Percentiles rank a stretch among this genome's conserved stretches.
Evolutionary conservation across 2,797 vertebrate species (phyloP).

Genomic region (Bucorvus abyssinicus): DNA sequence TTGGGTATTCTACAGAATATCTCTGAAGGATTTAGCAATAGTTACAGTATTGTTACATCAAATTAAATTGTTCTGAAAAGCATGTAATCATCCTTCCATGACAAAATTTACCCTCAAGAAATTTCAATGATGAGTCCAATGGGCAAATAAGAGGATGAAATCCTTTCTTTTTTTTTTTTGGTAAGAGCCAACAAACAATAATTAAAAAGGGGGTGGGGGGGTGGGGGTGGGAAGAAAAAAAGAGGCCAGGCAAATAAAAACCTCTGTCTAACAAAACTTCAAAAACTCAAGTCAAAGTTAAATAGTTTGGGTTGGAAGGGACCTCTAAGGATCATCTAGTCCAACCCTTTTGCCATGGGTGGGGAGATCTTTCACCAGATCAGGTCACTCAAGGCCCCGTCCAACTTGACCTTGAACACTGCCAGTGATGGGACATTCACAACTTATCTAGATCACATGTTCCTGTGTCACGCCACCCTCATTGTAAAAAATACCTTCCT

Average conservation of each 20-base stretch:
- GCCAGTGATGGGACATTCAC: neutral
- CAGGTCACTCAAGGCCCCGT: neutral
- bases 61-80: conserved; percentile 64
- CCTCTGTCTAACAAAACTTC: neutral
- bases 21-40: conserved; percentile 49
- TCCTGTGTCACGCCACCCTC: neutral
- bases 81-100: conserved; percentile 40
- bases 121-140: conserved; percentile 28
- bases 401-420: neutral
- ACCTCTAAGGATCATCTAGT: neutral
- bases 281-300: neutral
- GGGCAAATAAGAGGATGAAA: neutral
- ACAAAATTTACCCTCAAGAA: conserved; percentile 59
- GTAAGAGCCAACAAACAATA: neutral
- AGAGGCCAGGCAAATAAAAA: neutral
- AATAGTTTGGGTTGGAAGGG: neutral
- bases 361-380: neutral
- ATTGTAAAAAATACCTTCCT: neutral
- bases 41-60: conserved; percentile 44
- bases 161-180: neutral
- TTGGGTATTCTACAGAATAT: neutral
- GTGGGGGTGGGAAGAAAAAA: neutral
- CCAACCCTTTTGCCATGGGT: fast-evolving
- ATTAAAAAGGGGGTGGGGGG: neutral
- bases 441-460: neutral